Evolutionary conservation across 2,888 invertebrate genomes (phyloP), one percentile per base, ranked within the genome.

Genomic region (Auanema freiburgensis): DNA sequence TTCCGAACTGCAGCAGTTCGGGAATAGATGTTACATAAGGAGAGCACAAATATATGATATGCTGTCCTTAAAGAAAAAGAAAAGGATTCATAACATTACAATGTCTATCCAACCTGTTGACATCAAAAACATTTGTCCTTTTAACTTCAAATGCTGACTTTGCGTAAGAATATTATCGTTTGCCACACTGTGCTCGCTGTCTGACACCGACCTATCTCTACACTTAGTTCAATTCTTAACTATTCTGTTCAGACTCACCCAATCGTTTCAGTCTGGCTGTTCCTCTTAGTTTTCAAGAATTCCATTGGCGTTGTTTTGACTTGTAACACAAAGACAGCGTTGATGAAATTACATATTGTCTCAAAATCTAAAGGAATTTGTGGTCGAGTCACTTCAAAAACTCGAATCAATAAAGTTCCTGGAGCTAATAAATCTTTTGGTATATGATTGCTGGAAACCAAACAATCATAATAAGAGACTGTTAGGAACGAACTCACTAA

Each of bases 351-450:
- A 54, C 76, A 73, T 53, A 80, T 80, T 53, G 76, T 79, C 42
- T 82, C 83, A 60, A 79, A 83, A 63, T 81, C 81, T n/a, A 83
- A 60, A 16, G 81, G 81, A 53, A 83, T 79, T 54, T 83, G 79
- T 0, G 83, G 83, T 1, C 81, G 77, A 24, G 74, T 74, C 33
- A 83, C 75, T 63, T 80, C 78, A 57, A 79, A 79, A 12, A 81
- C 67, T 44, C 79, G 67, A 52, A 78, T 69, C 8, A 83, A 46
- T 5, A 79, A 79, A 3, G 79, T 79, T 24, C 80, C 81, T 1
- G 71, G 70, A 8, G 72, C 66, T 1, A 81, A 69, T 11, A 80
- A 67, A 51, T 80, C 79, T n/a, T 66, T 64, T 3, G 77, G 73
- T 18, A 80, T 67, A 55, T 80, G 79, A 44, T 75, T 75, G 52